Percentiles rank a stretch among this genome's conserved stretches.
phyloP scores from a whole-genome alignment of 2,797 vertebrate species.

The Pangasius macronema region DNA sequence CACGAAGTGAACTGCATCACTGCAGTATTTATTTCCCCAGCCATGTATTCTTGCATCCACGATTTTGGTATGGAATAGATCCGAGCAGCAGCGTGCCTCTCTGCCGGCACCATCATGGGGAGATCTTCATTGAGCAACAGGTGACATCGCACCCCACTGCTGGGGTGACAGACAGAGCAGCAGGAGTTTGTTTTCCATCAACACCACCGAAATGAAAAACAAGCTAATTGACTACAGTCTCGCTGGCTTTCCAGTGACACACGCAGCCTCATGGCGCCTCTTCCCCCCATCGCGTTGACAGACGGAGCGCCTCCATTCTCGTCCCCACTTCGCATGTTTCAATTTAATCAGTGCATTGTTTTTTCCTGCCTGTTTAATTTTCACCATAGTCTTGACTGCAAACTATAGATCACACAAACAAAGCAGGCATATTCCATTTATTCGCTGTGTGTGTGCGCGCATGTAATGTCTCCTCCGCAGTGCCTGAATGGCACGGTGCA shows the following conservation, averaged over 20 bases:
- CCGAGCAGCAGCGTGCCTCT: constrained; percentile 20
- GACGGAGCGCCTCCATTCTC: constrained; percentile 22
- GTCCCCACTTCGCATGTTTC: constrained; percentile 32
- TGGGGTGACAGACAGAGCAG: constrained; percentile 53
- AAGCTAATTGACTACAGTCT: constrained; percentile 57
- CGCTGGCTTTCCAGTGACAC: constrained; percentile 42
- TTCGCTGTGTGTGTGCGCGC: background rate
- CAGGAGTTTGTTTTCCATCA: constrained; percentile 54
- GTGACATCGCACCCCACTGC: constrained; percentile 53
- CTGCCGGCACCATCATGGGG: constrained; percentile 9
- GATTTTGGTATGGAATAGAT: constrained; percentile 11
- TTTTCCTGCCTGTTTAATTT: constrained; percentile 43
- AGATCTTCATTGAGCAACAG: constrained; percentile 50
- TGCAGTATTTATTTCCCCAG: background rate
- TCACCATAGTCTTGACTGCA: constrained; percentile 26
- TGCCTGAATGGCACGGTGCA: constrained; percentile 11
- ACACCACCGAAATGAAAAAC: constrained; percentile 49
- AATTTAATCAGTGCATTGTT: constrained; percentile 43
- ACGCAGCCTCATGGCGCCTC: constrained; percentile 34
- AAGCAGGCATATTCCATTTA: constrained; percentile 34
- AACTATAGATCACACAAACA: constrained; percentile 36
- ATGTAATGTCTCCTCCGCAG: constrained; percentile 16
- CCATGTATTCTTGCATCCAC: background rate
- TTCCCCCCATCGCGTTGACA: constrained; percentile 37
- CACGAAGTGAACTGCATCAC: background rate